Conservation (phyloP, 2,797 vertebrate genomes). For the Labeo calbasu region DNA sequence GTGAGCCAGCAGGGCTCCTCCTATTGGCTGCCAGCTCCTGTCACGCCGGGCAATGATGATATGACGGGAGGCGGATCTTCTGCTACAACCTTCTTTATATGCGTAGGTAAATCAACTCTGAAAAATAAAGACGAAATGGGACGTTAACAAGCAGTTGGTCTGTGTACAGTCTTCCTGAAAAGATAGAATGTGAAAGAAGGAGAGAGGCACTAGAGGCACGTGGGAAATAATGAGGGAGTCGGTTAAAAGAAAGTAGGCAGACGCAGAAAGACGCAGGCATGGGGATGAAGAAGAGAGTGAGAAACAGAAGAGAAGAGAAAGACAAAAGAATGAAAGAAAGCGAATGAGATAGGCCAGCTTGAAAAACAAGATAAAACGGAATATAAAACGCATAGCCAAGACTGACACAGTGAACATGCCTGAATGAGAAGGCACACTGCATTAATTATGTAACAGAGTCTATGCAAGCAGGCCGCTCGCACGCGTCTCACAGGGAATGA, state of each 20-base stretch:
- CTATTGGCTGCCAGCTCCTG: slow-evolving; percentile 35
- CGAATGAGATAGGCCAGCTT: slow-evolving; percentile 60
- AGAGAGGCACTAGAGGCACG: slow-evolving; percentile 21
- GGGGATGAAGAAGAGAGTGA: slow-evolving; percentile 37
- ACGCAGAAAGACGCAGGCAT: slow-evolving; percentile 8
- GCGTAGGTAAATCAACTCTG: slow-evolving; percentile 58
- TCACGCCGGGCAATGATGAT: slow-evolving; percentile 29
- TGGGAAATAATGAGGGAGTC: slow-evolving; percentile 35
- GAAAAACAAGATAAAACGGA: slow-evolving; percentile 76
- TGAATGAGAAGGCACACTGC: slow-evolving; percentile 77
- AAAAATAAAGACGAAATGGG: slow-evolving; percentile 29
- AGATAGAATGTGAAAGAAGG: slow-evolving; percentile 31
- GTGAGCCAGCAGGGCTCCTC: slow-evolving; percentile 36
- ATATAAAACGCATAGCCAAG: slow-evolving; percentile 74
- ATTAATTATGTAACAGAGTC: slow-evolving; percentile 81
- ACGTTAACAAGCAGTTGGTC: slow-evolving; percentile 33
- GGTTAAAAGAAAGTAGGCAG: slow-evolving; percentile 17
- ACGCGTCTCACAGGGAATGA: slow-evolving; percentile 61
- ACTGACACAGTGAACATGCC: slow-evolving; percentile 75
- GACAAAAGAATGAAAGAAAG: slow-evolving; percentile 47
- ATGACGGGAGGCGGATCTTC: slow-evolving; percentile 4
- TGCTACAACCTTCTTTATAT: slow-evolving; percentile 33
- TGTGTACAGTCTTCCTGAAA: slow-evolving; percentile 66
- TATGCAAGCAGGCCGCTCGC: slow-evolving; percentile 67
- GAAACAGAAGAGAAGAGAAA: slow-evolving; percentile 15